These are phyloP conservation scores for Cenopis cana DNA, from an alignment of 2,888 invertebrate genomes.

Conservation along the genomic window DNA sequence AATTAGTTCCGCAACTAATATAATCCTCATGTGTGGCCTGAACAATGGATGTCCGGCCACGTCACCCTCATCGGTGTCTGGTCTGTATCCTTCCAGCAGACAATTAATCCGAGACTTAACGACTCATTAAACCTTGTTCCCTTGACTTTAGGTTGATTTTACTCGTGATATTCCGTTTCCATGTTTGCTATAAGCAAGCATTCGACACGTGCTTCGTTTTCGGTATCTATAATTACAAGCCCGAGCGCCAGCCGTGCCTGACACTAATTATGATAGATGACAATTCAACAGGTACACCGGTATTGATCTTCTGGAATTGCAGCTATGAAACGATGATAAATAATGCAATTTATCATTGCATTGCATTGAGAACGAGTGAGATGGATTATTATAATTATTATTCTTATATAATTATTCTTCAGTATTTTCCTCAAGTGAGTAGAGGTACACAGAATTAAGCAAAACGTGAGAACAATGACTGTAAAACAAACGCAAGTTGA, in stretches of 20 bases:
- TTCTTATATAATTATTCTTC: conserved; percentile 4
- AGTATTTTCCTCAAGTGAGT: conserved; percentile 14
- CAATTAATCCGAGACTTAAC: conserved; percentile 59
- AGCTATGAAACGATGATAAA: conserved; percentile 4
- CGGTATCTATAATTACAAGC: conserved; percentile 41
- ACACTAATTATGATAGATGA: conserved; percentile 43
- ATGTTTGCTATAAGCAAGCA: conserved; percentile 30
- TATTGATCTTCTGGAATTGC: conserved; percentile 33
- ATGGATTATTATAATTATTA: background rate
- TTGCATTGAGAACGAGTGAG: background rate
- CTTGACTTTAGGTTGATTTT: conserved; percentile 26
- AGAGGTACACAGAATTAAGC: conserved; percentile 4
- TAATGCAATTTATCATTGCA: background rate
- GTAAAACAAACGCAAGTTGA: conserved; percentile 48
- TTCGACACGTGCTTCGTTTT: conserved; percentile 43
- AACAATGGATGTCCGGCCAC: conserved; percentile 74
- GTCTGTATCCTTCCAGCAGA: conserved; percentile 66
- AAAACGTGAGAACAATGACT: conserved; percentile 33
- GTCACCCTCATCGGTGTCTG: conserved; percentile 56
- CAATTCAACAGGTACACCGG: conserved; percentile 29
- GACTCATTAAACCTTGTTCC: conserved; percentile 17
- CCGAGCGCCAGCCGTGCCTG: conserved; percentile 30
- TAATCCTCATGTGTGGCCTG: conserved; percentile 50
- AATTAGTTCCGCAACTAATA: conserved; percentile 45
- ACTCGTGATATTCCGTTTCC: conserved; percentile 7